Base-by-base conservation (phyloP, 2,888 invertebrate genomes). In the Cynaeus angustus region DNA sequence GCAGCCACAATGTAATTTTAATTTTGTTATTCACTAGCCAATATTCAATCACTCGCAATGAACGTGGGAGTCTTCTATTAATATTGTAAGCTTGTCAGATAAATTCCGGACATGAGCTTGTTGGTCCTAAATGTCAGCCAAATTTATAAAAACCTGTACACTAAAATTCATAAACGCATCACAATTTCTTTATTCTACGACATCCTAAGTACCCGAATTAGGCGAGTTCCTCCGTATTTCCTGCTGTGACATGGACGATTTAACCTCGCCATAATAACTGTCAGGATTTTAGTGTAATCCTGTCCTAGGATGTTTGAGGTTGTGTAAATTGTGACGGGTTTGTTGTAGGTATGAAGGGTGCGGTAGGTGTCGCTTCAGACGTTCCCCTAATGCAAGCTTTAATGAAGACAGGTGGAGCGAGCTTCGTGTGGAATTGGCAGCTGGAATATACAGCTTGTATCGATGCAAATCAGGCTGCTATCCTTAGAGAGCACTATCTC, bases 361-460 rank as follows among this genome's bases (percentile, higher is more conserved):
- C n/a, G 56, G 43, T 43, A 46, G 45, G 59, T 66, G 66, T 65
- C 56, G 66, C 38, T 56, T 13, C 14, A 55, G 56, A 66, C 56
- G 56, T 45, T 68, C 26, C 59, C 62, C 46, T 68, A 68, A 61
- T 68, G 68, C 68, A 53, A 61, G 53, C 68, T 59, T 26, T 64
- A 67, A 71, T 71, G 64, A 71, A 64, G 75, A 74, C 74, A 77
- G 74, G 76, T 77, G 72, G 72, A 66, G 67, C 71, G 70, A 73
- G 73, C 66, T 70, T 74, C 66, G 73, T 66, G 69, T 74, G 75
- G 74, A 65, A 75, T 76, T 72, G 75, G 73, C 75, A 75, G 72
- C 70, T 72, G 72, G 64, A 70, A 68, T 71, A 71, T 70, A 75
- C 65, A 70, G 66, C 72, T 71, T 75, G 74, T 76, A 76, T 76